phyloP scores from a whole-genome alignment of 2,888 invertebrate species.

The Tuta absoluta region DNA sequence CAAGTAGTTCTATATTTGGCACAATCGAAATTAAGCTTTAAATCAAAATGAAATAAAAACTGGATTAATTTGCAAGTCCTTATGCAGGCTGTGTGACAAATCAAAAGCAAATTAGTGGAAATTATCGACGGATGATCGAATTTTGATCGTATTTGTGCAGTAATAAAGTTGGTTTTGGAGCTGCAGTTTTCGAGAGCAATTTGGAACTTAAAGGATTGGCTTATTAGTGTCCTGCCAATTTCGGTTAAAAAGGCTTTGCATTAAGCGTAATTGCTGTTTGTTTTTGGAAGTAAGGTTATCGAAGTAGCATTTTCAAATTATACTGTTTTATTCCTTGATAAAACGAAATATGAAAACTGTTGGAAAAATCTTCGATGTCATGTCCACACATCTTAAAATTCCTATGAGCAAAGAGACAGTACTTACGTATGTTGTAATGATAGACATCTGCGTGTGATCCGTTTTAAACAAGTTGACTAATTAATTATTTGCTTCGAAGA shows the following conservation, averaged over 20 bases:
- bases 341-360: too few species aligned
- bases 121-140: conserved; percentile 17
- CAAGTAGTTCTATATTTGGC: background rate
- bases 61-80: conserved; percentile 33
- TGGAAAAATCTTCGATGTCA: too few species aligned
- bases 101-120: conserved; percentile 51
- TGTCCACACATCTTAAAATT: too few species aligned
- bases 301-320: background rate
- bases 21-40: conserved; percentile 33
- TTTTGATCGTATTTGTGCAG: conserved; percentile 8
- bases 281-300: background rate
- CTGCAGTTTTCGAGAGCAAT: conserved; percentile 2
- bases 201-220: conserved; percentile 11
- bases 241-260: background rate
- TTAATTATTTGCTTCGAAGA: too few species aligned
- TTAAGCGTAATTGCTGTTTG: background rate
- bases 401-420: too few species aligned
- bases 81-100: conserved; percentile 50
- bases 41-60: conserved; percentile 8
- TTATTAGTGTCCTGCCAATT: conserved; percentile 7
- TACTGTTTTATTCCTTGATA: too few species aligned
- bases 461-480: too few species aligned
- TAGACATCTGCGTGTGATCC: too few species aligned
- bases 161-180: background rate
- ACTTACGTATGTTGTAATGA: too few species aligned